Conservation (phyloP, 2,113 vertebrate genomes). For the Thryonomys swinderianus region DNA sequence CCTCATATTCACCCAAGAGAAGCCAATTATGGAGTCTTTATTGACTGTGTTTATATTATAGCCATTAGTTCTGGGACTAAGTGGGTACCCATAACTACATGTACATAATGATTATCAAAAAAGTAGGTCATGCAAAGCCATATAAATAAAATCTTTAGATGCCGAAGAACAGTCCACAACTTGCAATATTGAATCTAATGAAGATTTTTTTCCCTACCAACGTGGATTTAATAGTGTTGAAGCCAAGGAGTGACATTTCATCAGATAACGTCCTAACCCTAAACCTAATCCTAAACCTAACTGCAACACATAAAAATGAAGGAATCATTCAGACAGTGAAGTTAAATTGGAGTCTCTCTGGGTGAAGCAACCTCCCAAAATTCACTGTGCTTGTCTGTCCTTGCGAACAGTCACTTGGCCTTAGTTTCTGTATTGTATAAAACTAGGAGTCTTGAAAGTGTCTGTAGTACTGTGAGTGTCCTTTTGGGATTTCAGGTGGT, state of each 20-base stretch:
- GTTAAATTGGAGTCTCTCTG: too few relatives aligned
- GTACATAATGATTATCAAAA: not conserved
- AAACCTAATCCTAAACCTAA: not conserved
- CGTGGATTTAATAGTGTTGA: constrained; percentile 12
- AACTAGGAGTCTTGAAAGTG: constrained; percentile 64
- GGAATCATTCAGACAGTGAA: not conserved
- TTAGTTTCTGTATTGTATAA: not conserved
- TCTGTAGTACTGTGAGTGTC: constrained; percentile 27
- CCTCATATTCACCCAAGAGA: not conserved
- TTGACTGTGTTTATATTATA: not conserved
- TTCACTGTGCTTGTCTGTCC: constrained; percentile 23
- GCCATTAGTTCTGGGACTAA: not conserved
- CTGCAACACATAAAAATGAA: not conserved
- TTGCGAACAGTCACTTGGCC: constrained; percentile 45
- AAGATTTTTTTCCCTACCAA: not conserved
- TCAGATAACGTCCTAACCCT: not conserved
- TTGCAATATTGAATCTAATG: not conserved
- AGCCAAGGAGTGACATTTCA: not conserved
- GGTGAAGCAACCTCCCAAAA: too few relatives aligned
- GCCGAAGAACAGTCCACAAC: not conserved
- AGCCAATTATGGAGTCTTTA: not conserved
- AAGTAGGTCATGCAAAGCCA: not conserved
- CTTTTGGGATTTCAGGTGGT: constrained; percentile 52
- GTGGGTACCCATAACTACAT: not conserved
- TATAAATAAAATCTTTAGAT: not conserved